Base-by-base conservation (phyloP, 35 echinoderm and acorn worm genomes). In the Hemicentrotus pulcherrimus region DNA sequence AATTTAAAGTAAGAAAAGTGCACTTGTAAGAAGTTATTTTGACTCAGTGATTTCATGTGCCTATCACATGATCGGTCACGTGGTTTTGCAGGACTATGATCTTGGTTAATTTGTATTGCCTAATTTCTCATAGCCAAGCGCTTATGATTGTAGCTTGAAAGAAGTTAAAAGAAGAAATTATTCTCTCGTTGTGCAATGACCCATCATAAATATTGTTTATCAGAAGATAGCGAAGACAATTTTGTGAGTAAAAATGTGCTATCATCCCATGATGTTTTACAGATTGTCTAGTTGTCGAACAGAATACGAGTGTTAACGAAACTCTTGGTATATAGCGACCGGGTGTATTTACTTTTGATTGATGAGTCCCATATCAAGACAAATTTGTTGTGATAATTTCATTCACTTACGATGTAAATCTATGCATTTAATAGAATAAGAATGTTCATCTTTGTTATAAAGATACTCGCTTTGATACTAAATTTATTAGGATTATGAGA, bases 21-120 rank as follows among this genome's bases (percentile, higher is more conserved):
- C 65, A 78, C 65, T 78, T 78, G 65, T 78, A 78, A 78, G 65
- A 78, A 78, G 65, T 78, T 78, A 22, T 78, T 78, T 78, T 78
- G 28, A 28, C 28, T 78, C 65, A n/a, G 65, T 78, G 65, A 78
- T 78, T 78, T 28, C 65, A 78, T 78, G 65, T 78, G 65, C 65
- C 65, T 78, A 78, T 78, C 24, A n/a, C 65, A 78, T 78, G 65
- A 78, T 78, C 65, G 19, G 28, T 78, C 65, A 78, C 65, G 65
- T 78, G 65, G 65, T 28, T 78, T 78, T 78, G 5, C n/a, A 78
- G 19, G 65, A 78, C 5, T 78, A 78, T 22, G 65, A 22, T 28
- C 28, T 78, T 8, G 19, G 24, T 78, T 78, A 78, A 28, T 78
- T 78, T 78, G 22, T 78, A 78, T 78, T 78, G 28, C 65, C 65